Conservation (phyloP, 2,888 invertebrate genomes). For the Itoplectis maculator region DNA sequence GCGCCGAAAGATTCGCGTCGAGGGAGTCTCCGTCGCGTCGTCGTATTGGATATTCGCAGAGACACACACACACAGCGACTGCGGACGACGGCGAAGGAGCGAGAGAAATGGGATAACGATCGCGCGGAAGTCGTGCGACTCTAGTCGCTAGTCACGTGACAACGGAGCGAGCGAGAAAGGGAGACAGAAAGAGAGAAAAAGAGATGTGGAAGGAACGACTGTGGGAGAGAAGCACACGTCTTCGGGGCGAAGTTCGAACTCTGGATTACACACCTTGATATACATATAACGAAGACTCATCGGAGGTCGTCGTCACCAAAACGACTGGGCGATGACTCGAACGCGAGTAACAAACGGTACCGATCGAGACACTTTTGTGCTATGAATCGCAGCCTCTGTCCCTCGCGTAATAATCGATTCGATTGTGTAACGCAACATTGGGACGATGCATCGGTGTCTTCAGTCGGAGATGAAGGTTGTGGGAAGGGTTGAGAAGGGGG, state of each 20-base stretch:
- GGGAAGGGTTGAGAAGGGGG: no score
- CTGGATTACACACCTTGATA: slow-evolving; percentile 21
- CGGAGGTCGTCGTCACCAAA: slow-evolving; percentile 29
- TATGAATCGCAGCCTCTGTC: slow-evolving; percentile 7
- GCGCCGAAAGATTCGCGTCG: slow-evolving; percentile 10
- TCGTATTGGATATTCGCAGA: neutral
- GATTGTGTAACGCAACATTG: slow-evolving; percentile 44
- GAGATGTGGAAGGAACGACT: neutral
- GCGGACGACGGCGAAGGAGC: neutral
- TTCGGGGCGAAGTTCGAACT: slow-evolving; percentile 53
- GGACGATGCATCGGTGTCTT: neutral
- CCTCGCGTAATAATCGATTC: slow-evolving; percentile 23
- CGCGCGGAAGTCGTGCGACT: slow-evolving; percentile 35
- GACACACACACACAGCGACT: neutral
- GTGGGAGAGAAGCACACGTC: slow-evolving; percentile 23
- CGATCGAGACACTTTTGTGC: slow-evolving; percentile 48
- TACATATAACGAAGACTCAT: slow-evolving; percentile 17
- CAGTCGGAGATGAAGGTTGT: no score
- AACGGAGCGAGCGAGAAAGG: slow-evolving; percentile 2
- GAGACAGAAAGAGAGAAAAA: no score
- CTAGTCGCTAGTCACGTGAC: slow-evolving; percentile 33
- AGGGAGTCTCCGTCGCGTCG: neutral
- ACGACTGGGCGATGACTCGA: slow-evolving; percentile 53
- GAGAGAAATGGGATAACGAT: slow-evolving; percentile 48
- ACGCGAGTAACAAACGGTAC: slow-evolving; percentile 51